Percentiles rank a stretch among this genome's conserved stretches.
Conservation (phyloP, 2,113 vertebrate genomes). For the Ascaphus truei region DNA sequence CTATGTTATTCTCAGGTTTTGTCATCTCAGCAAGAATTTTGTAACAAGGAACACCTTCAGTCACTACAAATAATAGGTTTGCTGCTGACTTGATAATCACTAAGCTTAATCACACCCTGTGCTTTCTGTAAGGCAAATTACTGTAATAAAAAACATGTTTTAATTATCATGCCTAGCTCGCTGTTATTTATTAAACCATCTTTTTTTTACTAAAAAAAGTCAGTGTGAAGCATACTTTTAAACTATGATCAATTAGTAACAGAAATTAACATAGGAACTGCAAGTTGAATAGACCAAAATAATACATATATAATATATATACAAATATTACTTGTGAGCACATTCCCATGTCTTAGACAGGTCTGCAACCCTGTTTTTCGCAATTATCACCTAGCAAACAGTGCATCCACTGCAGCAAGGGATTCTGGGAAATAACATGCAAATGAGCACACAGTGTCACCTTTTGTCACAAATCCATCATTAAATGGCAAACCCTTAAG, state of each 20-base stretch:
- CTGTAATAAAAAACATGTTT: conserved; percentile 17
- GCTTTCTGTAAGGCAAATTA: conserved; percentile 27
- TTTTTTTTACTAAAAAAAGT: background rate
- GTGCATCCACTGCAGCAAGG: too few species aligned
- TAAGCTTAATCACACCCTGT: conserved; percentile 28
- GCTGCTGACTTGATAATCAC: conserved; percentile 16
- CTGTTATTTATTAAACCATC: conserved; percentile 18
- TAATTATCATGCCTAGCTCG: conserved; percentile 10
- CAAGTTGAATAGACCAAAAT: background rate
- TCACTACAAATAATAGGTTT: conserved; percentile 27
- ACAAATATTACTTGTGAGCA: too few species aligned
- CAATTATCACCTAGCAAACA: too few species aligned
- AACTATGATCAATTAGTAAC: background rate
- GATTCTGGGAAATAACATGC: too few species aligned
- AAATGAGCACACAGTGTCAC: too few species aligned
- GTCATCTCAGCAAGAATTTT: conserved; percentile 29
- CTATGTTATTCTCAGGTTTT: conserved; percentile 18
- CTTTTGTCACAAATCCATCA: too few species aligned
- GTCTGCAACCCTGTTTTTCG: too few species aligned
- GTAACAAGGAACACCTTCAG: conserved; percentile 30
- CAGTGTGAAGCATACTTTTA: background rate
- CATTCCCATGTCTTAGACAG: too few species aligned
- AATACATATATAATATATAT: too few species aligned
- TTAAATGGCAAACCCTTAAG: too few species aligned
- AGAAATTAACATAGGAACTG: background rate